Conservation (phyloP, 2,797 vertebrate species). For the Ibycter americanus region DNA sequence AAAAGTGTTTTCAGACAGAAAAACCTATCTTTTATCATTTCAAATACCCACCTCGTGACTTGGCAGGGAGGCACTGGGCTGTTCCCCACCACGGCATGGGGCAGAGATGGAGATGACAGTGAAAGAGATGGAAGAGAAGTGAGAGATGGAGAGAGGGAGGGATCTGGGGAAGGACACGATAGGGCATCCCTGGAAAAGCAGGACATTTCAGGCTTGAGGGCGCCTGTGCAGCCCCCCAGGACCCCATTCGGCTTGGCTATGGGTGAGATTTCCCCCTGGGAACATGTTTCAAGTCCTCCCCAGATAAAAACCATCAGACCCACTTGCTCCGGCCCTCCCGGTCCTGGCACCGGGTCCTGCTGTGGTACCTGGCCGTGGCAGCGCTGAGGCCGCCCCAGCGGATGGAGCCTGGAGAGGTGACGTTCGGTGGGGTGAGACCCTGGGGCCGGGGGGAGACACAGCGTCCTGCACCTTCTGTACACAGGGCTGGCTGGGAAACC, state of each 20-base stretch:
- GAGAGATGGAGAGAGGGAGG: too few species aligned
- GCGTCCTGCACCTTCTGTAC: not conserved
- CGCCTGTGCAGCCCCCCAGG: not conserved
- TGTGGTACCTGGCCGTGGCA: not conserved
- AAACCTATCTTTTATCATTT: not conserved
- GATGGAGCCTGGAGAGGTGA: not conserved
- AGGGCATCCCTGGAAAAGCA: not conserved
- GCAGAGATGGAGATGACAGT: not conserved
- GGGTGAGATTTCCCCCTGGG: not conserved
- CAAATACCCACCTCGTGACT: not conserved
- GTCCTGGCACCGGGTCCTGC: fast-evolving
- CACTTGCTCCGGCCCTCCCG: fast-evolving
- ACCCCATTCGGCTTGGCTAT: too few species aligned
- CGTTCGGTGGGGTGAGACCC: fast-evolving
- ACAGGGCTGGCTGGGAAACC: not conserved
- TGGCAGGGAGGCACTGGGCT: not conserved
- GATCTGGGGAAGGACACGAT: not conserved
- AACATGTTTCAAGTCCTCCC: not conserved
- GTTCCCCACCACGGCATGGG: too few species aligned
- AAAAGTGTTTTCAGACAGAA: not conserved
- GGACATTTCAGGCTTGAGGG: not conserved
- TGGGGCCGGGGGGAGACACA: fast-evolving
- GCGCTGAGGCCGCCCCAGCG: fast-evolving
- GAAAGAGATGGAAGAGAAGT: not conserved
- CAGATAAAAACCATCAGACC: not conserved